Conservation (phyloP, 2,888 invertebrate genomes). For the Kryphioiulus occultus region DNA sequence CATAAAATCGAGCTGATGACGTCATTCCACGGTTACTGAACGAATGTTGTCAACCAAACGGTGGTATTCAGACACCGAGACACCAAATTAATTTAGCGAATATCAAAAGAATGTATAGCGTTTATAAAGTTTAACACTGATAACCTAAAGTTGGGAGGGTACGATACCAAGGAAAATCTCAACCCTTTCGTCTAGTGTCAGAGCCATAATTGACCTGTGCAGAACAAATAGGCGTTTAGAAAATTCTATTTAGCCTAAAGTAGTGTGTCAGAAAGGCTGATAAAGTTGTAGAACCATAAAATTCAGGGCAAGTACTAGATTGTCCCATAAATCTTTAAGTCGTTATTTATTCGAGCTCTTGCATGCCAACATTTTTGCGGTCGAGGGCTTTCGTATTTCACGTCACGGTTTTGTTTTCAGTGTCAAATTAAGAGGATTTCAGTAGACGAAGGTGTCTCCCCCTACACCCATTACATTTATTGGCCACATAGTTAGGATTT, state of each 20-base stretch:
- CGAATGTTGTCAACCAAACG: no score
- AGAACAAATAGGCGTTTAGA: no score
- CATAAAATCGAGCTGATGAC: not conserved
- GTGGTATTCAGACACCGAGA: not conserved
- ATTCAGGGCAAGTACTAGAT: not conserved
- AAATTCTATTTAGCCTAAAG: not conserved
- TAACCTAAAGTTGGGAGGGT: not conserved
- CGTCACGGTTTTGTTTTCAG: conserved; percentile 21
- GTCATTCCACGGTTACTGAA: not conserved
- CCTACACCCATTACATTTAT: conserved; percentile 14
- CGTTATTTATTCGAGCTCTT: not conserved
- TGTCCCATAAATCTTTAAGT: not conserved
- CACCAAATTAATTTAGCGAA: not conserved
- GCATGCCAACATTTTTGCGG: conserved; percentile 23
- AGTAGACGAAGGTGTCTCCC: not conserved
- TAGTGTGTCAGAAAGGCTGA: not conserved
- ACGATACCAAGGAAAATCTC: not conserved
- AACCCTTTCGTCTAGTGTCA: not conserved
- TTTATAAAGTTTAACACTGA: not conserved
- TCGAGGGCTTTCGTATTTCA: not conserved
- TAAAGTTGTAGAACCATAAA: not conserved
- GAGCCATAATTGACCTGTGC: not conserved
- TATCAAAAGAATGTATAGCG: not conserved
- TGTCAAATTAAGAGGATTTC: not conserved
- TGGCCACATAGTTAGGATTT: conserved; percentile 1